These are phyloP conservation scores for Ischnus inquisitorius DNA, from an alignment of 2,888 invertebrate genomes.

Conservation along the genomic window DNA sequence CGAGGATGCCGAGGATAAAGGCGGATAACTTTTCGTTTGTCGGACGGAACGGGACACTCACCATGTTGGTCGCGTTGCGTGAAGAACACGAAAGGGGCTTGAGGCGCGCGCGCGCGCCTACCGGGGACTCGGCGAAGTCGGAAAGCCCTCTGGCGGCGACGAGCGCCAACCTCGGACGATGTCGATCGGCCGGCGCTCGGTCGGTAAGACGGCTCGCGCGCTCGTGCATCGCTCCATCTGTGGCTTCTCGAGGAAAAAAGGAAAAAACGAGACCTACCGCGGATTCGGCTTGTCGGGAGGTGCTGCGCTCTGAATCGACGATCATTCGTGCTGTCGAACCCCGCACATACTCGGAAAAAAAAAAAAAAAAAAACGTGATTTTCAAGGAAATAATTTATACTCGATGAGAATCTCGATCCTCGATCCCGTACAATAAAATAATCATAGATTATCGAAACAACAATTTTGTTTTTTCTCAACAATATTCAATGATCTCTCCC, in stretches of 20 bases:
- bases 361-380: neutral
- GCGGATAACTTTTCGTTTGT: constrained; percentile 69
- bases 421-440: too few species aligned
- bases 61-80: constrained; percentile 78
- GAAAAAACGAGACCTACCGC: neutral
- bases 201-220: constrained; percentile 3
- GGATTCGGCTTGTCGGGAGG: constrained; percentile 30
- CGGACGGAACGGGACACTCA: constrained; percentile 74
- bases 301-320: constrained; percentile 47
- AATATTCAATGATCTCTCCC: too few species aligned
- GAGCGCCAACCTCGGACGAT: neutral
- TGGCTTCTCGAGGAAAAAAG: neutral
- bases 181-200: neutral
- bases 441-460: too few species aligned
- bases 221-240: constrained; percentile 4
- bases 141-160: constrained; percentile 52
- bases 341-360: too few species aligned
- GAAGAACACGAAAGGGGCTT: constrained; percentile 71
- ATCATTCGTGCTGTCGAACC: too few species aligned
- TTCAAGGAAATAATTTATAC: too few species aligned
- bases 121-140: constrained; percentile 38
- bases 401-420: too few species aligned
- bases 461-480: too few species aligned
- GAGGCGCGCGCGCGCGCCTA: constrained; percentile 66
- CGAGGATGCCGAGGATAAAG: constrained; percentile 69